These are phyloP conservation scores for Zenarchopterus dispar DNA, from an alignment of 2,797 vertebrate species.

Conservation along the genomic window DNA sequence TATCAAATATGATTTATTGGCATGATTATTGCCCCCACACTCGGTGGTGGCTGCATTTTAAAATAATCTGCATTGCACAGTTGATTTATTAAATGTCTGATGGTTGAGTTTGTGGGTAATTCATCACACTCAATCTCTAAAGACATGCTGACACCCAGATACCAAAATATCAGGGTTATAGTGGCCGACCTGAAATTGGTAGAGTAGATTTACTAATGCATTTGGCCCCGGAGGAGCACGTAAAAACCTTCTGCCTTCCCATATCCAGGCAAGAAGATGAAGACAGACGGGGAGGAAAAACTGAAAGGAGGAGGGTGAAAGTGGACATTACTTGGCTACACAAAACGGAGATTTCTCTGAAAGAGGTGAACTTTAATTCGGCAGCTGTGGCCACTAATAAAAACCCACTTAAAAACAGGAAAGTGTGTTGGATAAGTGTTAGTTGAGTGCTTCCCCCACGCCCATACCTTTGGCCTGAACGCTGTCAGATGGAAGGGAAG, in stretches of 20 bases:
- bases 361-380: slow-evolving; percentile 69
- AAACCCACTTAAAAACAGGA: slow-evolving; percentile 63
- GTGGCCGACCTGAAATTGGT: slow-evolving; percentile 52
- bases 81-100: slow-evolving; percentile 83
- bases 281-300: too few relatives aligned
- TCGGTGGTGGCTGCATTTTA: slow-evolving; percentile 63
- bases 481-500: slow-evolving; percentile 73
- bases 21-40: slow-evolving; percentile 67
- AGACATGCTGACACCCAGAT: slow-evolving; percentile 70
- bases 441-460: slow-evolving; percentile 12
- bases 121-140: slow-evolving; percentile 82
- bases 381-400: slow-evolving; percentile 73
- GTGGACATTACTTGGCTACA: slow-evolving; percentile 2
- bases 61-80: slow-evolving; percentile 71
- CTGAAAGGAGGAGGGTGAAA: slow-evolving; percentile 40
- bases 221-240: slow-evolving; percentile 69
- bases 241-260: slow-evolving; percentile 43
- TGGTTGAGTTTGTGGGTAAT: slow-evolving; percentile 74
- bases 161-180: slow-evolving; percentile 79
- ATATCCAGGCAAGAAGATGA: slow-evolving; percentile 5
- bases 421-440: slow-evolving; percentile 39
- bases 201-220: slow-evolving; percentile 68
- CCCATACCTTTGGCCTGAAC: slow-evolving; percentile 84
- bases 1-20: slow-evolving; percentile 82
- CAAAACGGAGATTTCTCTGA: slow-evolving; percentile 46